Percentiles rank a stretch among this genome's conserved stretches.
These are phyloP conservation scores for Ctenomys sociabilis DNA, from an alignment of 2,113 vertebrate genomes.

Conservation along the genomic window DNA sequence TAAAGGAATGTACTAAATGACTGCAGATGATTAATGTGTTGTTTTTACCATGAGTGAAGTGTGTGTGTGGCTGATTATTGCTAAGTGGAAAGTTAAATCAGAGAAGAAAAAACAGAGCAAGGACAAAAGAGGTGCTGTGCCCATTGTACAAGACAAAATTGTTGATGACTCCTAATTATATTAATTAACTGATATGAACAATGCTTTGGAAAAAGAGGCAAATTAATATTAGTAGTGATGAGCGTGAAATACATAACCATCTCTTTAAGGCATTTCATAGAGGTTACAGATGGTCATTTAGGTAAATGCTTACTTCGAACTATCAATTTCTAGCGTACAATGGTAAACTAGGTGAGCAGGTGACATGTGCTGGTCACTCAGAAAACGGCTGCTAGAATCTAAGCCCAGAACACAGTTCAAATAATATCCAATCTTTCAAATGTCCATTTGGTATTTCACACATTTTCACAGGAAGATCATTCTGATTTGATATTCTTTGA, in stretches of 20 bases:
- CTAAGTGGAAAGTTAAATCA: conserved; percentile 60
- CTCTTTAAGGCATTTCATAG: conserved; percentile 15
- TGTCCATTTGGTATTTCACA: conserved; percentile 40
- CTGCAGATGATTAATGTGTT: conserved; percentile 18
- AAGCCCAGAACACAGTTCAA: background rate
- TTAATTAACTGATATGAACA: conserved; percentile 74
- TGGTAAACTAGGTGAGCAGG: background rate
- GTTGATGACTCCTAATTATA: conserved; percentile 56
- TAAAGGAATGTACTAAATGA: conserved; percentile 30
- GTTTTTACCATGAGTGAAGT: conserved; percentile 13
- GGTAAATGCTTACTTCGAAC: background rate
- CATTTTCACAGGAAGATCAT: conserved; percentile 49
- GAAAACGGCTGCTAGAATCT: background rate
- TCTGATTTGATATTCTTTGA: background rate
- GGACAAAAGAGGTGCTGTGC: conserved; percentile 37
- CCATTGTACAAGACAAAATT: conserved; percentile 61
- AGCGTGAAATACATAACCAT: conserved; percentile 54
- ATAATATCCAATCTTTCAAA: conserved; percentile 28
- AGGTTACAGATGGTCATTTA: conserved; percentile 38
- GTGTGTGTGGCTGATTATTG: background rate
- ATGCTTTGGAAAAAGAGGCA: conserved; percentile 53
- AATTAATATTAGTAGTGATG: conserved; percentile 62
- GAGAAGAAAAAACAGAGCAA: conserved; percentile 26
- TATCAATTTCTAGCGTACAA: conserved; percentile 33
- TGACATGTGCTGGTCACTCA: background rate